These are phyloP conservation scores for Lathamus discolor DNA, from an alignment of 2,113 vertebrate species.

Conservation along the genomic window DNA sequence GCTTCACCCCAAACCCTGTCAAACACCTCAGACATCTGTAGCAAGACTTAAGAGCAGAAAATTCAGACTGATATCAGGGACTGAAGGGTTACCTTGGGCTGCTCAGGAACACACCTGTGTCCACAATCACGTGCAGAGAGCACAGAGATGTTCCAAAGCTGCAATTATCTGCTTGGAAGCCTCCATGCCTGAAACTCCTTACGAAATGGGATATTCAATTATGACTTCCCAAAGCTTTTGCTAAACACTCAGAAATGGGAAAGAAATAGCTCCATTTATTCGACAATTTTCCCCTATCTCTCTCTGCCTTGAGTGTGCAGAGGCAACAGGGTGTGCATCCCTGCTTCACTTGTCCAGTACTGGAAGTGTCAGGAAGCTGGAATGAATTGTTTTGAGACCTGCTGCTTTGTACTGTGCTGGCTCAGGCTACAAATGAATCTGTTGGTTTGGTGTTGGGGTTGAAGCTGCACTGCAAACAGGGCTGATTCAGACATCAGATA, in stretches of 20 bases:
- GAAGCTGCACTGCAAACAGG: not conserved
- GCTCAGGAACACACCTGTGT: not conserved
- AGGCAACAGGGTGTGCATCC: not conserved
- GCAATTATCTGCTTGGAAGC: not conserved
- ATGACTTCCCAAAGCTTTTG: not conserved
- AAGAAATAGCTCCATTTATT: not conserved
- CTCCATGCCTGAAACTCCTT: not conserved
- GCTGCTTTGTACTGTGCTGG: not conserved
- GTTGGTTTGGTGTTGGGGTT: not conserved
- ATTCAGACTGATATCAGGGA: not conserved
- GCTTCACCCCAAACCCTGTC: not conserved
- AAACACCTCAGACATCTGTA: not conserved
- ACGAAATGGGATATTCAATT: not conserved
- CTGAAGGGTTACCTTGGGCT: not conserved
- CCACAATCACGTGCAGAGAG: not conserved
- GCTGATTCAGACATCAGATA: not conserved
- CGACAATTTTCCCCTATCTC: fast-evolving
- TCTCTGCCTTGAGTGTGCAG: not conserved
- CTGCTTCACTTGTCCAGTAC: not conserved
- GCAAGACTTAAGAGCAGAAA: not conserved
- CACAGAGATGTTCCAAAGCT: not conserved
- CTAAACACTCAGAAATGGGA: not conserved
- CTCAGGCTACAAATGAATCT: not conserved
- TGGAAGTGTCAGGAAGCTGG: not conserved
- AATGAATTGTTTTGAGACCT: not conserved